Evolutionary conservation across 2,797 vertebrate species (phyloP).

Genomic region (Morus bassanus): DNA sequence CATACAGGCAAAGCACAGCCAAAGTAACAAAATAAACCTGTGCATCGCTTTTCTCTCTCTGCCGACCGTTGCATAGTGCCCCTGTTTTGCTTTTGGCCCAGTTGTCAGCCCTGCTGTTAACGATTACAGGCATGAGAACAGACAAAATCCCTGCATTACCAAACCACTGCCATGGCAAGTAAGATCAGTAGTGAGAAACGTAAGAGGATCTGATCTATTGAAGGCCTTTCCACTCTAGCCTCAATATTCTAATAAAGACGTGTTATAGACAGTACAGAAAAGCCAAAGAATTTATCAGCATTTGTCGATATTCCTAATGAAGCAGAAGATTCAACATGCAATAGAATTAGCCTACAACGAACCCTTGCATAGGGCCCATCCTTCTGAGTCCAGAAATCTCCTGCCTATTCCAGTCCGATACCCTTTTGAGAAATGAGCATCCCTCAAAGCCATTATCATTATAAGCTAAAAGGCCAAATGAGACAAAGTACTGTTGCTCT

Average conservation of each 20-base stretch:
- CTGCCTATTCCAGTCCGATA: constrained; percentile 50
- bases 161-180: background rate
- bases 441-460: constrained; percentile 40
- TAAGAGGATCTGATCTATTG: background rate
- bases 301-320: constrained; percentile 77
- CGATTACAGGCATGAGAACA: rapidly evolving
- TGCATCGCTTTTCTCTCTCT: background rate
- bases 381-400: constrained; percentile 45
- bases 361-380: constrained; percentile 31
- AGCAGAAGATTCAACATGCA: constrained; percentile 74
- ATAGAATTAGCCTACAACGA: constrained; percentile 74
- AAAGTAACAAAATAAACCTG: background rate
- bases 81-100: background rate
- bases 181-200: background rate
- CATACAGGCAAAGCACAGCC: background rate
- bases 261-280: background rate
- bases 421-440: constrained; percentile 50
- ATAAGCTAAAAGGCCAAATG: constrained; percentile 59
- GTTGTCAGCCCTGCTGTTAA: background rate
- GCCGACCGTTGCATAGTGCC: rapidly evolving
- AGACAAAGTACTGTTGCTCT: constrained; percentile 54
- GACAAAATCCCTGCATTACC: background rate
- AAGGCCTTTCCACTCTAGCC: background rate
- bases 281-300: constrained; percentile 77
- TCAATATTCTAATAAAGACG: background rate